Evolutionary conservation across 2,888 invertebrate species (phyloP), one percentile per base, ranked within the genome.

Genomic region (Euzophera pinguis): DNA sequence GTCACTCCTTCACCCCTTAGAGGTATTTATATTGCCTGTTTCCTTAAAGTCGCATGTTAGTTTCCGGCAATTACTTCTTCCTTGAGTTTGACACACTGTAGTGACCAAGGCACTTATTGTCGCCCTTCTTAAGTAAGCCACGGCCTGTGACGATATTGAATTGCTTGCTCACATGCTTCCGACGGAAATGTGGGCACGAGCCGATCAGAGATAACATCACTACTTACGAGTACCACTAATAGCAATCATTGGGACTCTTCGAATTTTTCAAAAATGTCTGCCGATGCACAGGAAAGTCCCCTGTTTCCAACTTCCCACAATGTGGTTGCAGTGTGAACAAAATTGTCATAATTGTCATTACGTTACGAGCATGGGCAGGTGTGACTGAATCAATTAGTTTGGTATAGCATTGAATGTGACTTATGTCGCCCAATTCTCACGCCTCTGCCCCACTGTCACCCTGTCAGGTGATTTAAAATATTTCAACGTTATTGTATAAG

Each of bases 1-100:
- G 89, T 88, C 87, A 85, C 78, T 82, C 70, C 71, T 80, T 76
- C 75, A 78, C 86, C 87, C 84, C 73, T 73, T 76, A 74, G 66
- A 71, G 62, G 63, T 63, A 67, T 67, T 72, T 73, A 67, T 73
- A 77, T 76, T 75, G 66, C 75, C 67, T 69, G 80, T 81, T 84
- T 85, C 84, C 81, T 86, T 77, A 72, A 70, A 71, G 68, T 68
- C 60, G 73, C 72, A 63, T 64, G 71, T 69, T 60, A 75, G 81
- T 71, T 87, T 90, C 90, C 90, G 84, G 89, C 66, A 84, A 90
- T 90, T 89, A 89, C 74, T 67, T 73, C 78, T 85, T 86, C 87
- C 87, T 81, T 73, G 22, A 22, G 22, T 22, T 22, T 22, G 70
- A 75, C 76, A 72, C 73, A 73, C 69, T 74, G 69, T 70, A 69